phyloP scores from a whole-genome alignment of 2,888 invertebrate genomes.

The Saturnia pavonia region DNA sequence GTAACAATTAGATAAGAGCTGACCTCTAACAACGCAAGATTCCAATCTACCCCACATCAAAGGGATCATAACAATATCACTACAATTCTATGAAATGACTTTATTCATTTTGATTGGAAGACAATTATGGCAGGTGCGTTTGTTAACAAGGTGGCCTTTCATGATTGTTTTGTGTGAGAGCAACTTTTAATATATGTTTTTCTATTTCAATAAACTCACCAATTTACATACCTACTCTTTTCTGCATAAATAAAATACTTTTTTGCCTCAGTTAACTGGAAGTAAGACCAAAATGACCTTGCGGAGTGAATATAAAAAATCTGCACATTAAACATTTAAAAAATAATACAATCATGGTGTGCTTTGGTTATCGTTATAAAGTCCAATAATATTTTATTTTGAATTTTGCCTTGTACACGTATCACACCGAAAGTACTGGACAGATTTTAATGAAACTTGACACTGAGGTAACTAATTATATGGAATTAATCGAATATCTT shows the following conservation, averaged over 20 bases:
- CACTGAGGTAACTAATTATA: too few species aligned
- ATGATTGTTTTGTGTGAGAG: neutral
- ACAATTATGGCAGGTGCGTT: constrained; percentile 9
- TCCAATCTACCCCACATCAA: constrained; percentile 6
- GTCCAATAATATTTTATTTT: too few species aligned
- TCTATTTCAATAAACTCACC: neutral
- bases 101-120: constrained; percentile 3
- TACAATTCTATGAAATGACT: constrained; percentile 4
- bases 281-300: neutral
- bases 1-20: neutral
- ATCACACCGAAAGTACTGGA: too few species aligned
- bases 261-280: neutral
- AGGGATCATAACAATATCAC: constrained; percentile 6
- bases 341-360: too few species aligned
- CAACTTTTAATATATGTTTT: neutral
- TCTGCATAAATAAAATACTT: neutral
- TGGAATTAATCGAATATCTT: too few species aligned
- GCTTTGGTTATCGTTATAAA: too few species aligned
- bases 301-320: too few species aligned
- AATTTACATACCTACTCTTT: neutral
- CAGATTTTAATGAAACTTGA: too few species aligned
- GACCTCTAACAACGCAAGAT: neutral
- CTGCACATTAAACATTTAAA: too few species aligned
- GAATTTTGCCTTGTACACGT: too few species aligned
- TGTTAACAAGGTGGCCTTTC: neutral